Evolutionary conservation across 2,113 vertebrate species (phyloP), one percentile per base, ranked within the genome.

Genomic region (Tamias sibiricus): DNA sequence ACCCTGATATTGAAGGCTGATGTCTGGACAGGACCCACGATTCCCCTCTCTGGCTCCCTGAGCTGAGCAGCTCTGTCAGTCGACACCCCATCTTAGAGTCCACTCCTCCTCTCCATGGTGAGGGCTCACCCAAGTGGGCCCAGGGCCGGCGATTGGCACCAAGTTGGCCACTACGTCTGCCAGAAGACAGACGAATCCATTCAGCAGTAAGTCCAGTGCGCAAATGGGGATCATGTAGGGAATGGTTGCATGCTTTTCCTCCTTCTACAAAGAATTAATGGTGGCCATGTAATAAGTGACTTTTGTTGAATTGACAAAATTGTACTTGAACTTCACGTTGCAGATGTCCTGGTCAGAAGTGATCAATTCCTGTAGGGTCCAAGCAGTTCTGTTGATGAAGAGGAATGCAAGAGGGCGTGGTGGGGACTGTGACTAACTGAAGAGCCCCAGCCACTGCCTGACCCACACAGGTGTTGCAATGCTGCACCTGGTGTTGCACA

Each of bases 211-310:
- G 32, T 17, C 42, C 28, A 1, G 4, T 22, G n/a, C 17, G 54
- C 35, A 57, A 14, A 20, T 82, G 0, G 0, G 59, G n/a, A 57
- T 47, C 49, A 75, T 54, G 69, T 74, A 71, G 57, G 57, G 62
- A 79, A 74, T 1, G 69, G 69, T 59, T 79, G 44, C 17, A 71
- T 52, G 16, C 14, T 37, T 3, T 5, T 57, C 5, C 37, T 92
- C 59, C 90, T 85, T 69, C 64, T 57, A 66, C 49, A 82, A 66
- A 84, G 87, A 84, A 87, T 64, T 64, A 44, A 11, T 54, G 75
- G 76, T n/a, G 12, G 10, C 54, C 37, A 20, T 17, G 37, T 12
- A 28, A 37, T 8, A 19, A 81, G 32, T 19, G 64, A 6, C 69
- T 80, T 81, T 59, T 68, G 37, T 47, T 72, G 47, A 75, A 71